Evolutionary conservation across 2,797 vertebrate species (phyloP).

Genomic region (Gallirallus australis): DNA sequence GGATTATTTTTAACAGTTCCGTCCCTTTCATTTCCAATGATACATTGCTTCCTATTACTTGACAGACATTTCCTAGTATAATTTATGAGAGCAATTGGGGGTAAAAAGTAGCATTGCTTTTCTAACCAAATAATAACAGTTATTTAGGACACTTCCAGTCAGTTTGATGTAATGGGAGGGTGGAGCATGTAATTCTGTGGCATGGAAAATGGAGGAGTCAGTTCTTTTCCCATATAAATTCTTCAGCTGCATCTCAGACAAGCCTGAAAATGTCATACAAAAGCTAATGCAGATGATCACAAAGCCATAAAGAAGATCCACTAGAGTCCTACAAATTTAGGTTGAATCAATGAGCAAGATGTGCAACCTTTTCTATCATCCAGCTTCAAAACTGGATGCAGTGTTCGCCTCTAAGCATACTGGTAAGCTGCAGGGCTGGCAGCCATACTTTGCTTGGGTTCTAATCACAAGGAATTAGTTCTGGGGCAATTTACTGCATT

Average conservation of each 20-base stretch:
- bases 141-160: constrained; percentile 9
- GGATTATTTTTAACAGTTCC: constrained; percentile 42
- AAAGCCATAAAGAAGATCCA: not conserved
- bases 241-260: not conserved
- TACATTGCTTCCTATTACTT: constrained; percentile 15
- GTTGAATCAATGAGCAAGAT: not conserved
- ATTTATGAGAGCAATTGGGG: not conserved
- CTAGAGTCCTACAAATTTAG: not conserved
- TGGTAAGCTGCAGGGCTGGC: not conserved
- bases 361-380: not conserved
- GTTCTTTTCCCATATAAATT: not conserved
- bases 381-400: not conserved
- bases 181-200: not conserved
- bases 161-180: not conserved
- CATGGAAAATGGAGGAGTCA: not conserved
- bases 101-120: not conserved
- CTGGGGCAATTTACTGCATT: not conserved
- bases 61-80: constrained; percentile 22
- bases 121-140: constrained; percentile 23
- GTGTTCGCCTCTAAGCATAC: rapidly evolving
- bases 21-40: constrained; percentile 28
- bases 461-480: not conserved
- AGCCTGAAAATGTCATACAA: not conserved
- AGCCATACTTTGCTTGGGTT: not conserved
- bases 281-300: not conserved